These are phyloP conservation scores for Macquaria ambigua DNA, from an alignment of 2,113 vertebrate species.

Conservation along the genomic window DNA sequence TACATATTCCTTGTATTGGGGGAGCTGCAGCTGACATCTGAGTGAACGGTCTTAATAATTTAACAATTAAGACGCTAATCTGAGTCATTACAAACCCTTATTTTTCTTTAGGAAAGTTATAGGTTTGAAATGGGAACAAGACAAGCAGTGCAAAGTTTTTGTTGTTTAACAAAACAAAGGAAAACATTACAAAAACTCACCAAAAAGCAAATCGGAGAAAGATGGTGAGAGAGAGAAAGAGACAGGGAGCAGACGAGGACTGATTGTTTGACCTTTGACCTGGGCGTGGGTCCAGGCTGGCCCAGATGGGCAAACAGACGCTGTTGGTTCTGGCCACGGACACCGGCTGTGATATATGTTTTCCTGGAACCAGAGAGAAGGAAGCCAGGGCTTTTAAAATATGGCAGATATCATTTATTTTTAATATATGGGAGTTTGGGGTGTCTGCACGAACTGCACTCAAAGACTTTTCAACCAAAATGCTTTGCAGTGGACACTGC, in stretches of 20 bases:
- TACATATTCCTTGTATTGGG: neutral
- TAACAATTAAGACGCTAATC: neutral
- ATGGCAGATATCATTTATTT: constrained; percentile 58
- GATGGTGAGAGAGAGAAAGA: neutral
- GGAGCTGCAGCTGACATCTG: neutral
- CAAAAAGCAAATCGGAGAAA: constrained; percentile 1
- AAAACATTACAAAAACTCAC: neutral
- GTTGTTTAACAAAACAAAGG: neutral
- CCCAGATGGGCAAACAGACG: constrained; percentile 58
- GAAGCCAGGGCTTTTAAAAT: constrained; percentile 69
- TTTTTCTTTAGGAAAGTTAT: neutral
- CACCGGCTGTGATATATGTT: constrained; percentile 68
- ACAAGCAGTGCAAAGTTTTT: neutral
- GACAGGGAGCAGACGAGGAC: constrained; percentile 18
- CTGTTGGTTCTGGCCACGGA: constrained; percentile 71
- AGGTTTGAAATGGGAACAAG: neutral
- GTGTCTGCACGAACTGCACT: constrained; percentile 50
- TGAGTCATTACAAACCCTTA: neutral
- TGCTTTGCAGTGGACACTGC: neutral
- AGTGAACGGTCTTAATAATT: neutral
- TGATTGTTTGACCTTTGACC: constrained; percentile 67
- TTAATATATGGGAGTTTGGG: constrained; percentile 50
- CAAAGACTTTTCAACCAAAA: neutral
- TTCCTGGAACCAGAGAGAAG: constrained; percentile 66
- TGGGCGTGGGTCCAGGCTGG: constrained; percentile 55